Evolutionary conservation across 53 echinoderm and acorn worm genomes (phyloP), one percentile per base, ranked within the genome.

Genomic region (Actinopyga echinites): DNA sequence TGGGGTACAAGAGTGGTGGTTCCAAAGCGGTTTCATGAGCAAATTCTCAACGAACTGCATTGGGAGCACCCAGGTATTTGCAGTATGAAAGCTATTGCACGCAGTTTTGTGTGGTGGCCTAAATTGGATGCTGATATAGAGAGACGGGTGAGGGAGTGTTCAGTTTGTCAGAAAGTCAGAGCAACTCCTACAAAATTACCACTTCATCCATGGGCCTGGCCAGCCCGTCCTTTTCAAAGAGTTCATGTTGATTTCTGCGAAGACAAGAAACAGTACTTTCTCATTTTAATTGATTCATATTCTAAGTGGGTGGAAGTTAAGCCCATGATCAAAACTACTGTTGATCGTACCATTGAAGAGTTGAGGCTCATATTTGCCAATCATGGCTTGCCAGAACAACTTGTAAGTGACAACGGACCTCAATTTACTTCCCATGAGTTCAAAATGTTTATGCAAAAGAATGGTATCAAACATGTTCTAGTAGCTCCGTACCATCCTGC

Each of bases 401-500:
- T 93, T 38, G 93, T 90, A 24, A 80, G 84, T 38, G 93, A 93
- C 43, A 83, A 89, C 25, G 85, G 89, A 36, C 89, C 79, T 21
- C 89, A 89, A 45, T 89, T 89, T 31, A 45, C 57, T 24, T 86
- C 86, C 56, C 86, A 79, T 29, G 83, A 83, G 58, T 89, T 92
- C 52, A 24, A 80, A 57, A 57, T 57, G 58, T 57, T 74, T 17
- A 74, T 83, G 83, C 55, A 79, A 25, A 38, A 34, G 59, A 87
- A 87, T 67, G 84, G 84, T 62, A 83, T 87, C 8, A 67, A 78
- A 55, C 89, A 84, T 26, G 64, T 65, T 36, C 74, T 74, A 1
- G 71, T 37, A 57, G 71, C 86, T 1, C 83, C 83, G 17, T 86
- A 90, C 69, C 86, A 90, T 36, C 83, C 90, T 19, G n/a, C n/a